A percentile compares a stretch with the other conserved stretches of the same genome.
These are phyloP conservation scores for Cephalopachus bancanus DNA, from an alignment of 2,797 vertebrate species.

Conservation along the genomic window DNA sequence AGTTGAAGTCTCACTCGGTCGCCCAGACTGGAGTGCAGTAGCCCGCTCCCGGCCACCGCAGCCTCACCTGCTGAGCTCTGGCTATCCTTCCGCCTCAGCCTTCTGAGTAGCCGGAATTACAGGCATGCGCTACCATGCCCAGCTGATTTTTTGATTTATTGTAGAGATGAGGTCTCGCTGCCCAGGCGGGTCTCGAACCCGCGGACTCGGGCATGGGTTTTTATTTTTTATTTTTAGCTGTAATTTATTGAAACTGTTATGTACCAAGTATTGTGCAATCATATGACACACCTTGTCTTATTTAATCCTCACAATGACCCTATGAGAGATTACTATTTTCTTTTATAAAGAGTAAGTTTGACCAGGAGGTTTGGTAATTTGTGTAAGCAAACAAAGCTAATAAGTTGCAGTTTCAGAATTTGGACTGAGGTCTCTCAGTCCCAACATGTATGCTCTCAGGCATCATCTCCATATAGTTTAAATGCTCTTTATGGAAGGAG, in stretches of 20 bases:
- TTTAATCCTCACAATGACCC: not conserved
- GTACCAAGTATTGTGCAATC: not conserved
- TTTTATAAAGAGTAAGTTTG: not conserved
- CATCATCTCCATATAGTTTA: not conserved
- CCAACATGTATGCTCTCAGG: not conserved
- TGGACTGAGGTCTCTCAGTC: not conserved
- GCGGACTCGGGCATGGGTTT: too few species aligned
- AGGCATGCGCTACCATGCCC: too few species aligned
- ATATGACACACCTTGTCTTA: not conserved
- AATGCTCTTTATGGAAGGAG: not conserved
- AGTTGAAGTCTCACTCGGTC: too few species aligned
- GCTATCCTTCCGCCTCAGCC: too few species aligned
- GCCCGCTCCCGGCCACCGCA: too few species aligned
- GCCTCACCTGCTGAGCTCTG: too few species aligned
- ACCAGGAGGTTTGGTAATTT: not conserved
- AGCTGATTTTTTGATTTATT: too few species aligned
- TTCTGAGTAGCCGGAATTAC: too few species aligned
- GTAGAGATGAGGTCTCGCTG: too few species aligned
- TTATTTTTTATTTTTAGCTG: constrained; percentile 9
- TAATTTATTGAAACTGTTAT: not conserved
- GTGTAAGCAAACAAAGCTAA: not conserved
- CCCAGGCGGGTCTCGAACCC: too few species aligned
- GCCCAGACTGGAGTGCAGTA: too few species aligned
- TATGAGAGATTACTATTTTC: not conserved
- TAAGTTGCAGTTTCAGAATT: not conserved